A percentile compares a stretch with the other conserved stretches of the same genome.
phyloP scores from a whole-genome alignment of 2,113 vertebrate species.

The Motacilla tschutschensis region DNA sequence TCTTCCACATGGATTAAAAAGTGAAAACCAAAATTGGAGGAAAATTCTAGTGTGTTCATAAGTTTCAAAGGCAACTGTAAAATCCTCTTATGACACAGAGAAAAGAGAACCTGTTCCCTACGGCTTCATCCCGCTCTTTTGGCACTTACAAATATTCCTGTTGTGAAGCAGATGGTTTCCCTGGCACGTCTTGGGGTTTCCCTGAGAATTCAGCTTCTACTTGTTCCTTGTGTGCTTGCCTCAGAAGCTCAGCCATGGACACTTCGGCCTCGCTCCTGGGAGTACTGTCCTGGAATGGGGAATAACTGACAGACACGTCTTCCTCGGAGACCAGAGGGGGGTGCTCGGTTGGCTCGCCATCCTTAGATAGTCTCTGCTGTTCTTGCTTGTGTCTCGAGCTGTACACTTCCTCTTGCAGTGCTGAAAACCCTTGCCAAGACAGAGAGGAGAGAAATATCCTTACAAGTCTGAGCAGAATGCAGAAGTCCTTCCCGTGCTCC shows the following conservation, averaged over 20 bases:
- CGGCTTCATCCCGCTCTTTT: not conserved
- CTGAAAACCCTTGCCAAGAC: constrained; percentile 82
- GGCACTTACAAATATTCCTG: constrained; percentile 70
- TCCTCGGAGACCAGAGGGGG: constrained; percentile 89
- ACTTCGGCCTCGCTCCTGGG: constrained; percentile 77
- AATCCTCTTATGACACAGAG: not conserved
- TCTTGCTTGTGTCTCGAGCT: constrained; percentile 69
- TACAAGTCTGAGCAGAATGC: not conserved
- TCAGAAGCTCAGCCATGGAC: constrained; percentile 73
- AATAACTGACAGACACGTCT: constrained; percentile 84
- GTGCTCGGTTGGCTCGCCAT: constrained; percentile 61
- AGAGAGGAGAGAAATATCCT: not conserved
- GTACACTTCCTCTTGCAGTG: constrained; percentile 86
- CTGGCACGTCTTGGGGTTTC: constrained; percentile 58
- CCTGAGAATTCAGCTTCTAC: constrained; percentile 80
- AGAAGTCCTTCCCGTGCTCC: not conserved
- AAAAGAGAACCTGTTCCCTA: not conserved
- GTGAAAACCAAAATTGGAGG: not conserved
- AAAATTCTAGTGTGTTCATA: not conserved
- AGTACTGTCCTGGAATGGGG: constrained; percentile 81
- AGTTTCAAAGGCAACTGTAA: not conserved
- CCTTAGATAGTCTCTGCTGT: constrained; percentile 56
- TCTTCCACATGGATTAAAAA: not conserved
- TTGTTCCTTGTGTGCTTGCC: constrained; percentile 80
- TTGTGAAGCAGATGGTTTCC: constrained; percentile 46